Evolutionary conservation across 2,113 vertebrate genomes (phyloP).

Genomic region (Pygoscelis adeliae): DNA sequence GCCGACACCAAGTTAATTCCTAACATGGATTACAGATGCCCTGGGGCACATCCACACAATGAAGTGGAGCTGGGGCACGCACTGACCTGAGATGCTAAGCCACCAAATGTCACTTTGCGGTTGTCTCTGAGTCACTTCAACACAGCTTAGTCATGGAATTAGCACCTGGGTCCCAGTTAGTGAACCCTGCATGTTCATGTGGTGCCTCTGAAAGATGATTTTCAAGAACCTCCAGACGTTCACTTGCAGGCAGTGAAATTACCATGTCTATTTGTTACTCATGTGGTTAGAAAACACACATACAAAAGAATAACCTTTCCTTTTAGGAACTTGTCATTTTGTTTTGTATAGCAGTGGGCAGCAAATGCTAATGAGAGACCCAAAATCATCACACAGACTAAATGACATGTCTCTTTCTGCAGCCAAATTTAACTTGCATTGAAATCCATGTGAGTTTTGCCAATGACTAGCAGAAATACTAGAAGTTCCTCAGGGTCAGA

Average conservation of each 20-base stretch:
- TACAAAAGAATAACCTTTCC: background rate
- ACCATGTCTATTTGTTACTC: background rate
- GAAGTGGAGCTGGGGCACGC: rapidly evolving
- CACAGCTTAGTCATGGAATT: background rate
- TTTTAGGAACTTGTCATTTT: slow-evolving; percentile 42
- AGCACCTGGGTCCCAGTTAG: background rate
- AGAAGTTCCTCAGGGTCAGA: background rate
- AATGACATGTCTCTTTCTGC: background rate
- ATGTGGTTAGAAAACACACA: background rate
- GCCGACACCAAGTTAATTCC: background rate
- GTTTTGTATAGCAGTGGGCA: background rate
- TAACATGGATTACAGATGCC: background rate
- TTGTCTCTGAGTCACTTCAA: background rate
- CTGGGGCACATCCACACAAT: background rate
- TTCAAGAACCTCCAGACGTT: background rate
- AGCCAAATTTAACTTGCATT: background rate
- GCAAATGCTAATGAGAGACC: background rate
- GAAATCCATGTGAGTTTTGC: background rate
- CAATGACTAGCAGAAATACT: background rate
- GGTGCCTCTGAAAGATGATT: background rate
- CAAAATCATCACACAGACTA: background rate
- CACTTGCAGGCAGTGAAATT: background rate
- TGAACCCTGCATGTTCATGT: background rate
- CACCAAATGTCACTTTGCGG: background rate
- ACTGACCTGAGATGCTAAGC: background rate